Evolutionary conservation across 2,888 invertebrate genomes (phyloP).

Genomic region (Philonicus albiceps): DNA sequence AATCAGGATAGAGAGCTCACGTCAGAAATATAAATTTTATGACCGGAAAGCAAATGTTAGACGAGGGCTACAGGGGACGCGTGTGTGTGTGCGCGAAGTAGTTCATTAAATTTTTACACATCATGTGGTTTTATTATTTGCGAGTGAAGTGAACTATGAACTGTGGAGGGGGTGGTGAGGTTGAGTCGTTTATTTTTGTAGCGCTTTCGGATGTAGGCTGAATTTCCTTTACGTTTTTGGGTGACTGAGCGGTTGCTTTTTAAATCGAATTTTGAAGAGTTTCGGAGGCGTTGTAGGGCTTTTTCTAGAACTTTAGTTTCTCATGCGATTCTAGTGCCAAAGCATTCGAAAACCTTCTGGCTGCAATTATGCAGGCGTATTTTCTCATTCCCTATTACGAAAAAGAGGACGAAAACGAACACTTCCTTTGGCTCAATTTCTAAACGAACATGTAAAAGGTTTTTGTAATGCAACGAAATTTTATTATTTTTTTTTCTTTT

Average conservation of each 20-base stretch:
- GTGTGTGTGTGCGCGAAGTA: conserved; percentile 5
- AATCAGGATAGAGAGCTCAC: background rate
- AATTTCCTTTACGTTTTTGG: background rate
- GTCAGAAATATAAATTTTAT: conserved; percentile 17
- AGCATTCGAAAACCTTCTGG: background rate
- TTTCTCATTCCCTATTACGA: background rate
- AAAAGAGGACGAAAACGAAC: background rate
- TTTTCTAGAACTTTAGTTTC: background rate
- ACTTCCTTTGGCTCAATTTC: background rate
- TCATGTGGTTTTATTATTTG: conserved; percentile 30
- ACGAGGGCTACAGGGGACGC: background rate
- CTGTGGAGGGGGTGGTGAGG: background rate
- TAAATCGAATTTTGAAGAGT: background rate
- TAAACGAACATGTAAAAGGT: background rate
- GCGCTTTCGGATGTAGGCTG: background rate
- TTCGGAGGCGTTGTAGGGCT: background rate
- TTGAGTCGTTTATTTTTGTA: conserved; percentile 1
- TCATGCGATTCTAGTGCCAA: background rate
- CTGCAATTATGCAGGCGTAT: background rate
- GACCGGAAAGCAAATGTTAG: background rate
- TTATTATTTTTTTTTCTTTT: background rate
- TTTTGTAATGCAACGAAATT: background rate
- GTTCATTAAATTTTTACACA: conserved; percentile 29
- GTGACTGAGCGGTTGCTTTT: background rate
- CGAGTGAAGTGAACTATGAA: conserved; percentile 18